Evolutionary conservation across 1,140 invertebrate genomes (phyloP).

Genomic region (Notospermus geniculatus): DNA sequence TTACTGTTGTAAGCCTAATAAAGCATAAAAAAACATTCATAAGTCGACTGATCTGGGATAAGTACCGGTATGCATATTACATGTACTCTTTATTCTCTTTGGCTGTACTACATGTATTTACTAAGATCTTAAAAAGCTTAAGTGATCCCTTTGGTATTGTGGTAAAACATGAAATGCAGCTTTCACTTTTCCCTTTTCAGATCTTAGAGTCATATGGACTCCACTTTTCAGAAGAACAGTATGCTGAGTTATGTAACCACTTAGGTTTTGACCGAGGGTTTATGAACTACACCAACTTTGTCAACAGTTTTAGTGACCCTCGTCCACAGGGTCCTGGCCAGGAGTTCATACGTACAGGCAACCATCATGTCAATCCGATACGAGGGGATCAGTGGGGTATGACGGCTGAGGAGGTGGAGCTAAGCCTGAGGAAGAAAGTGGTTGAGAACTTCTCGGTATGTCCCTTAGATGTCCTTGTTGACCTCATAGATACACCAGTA

Average conservation of each 20-base stretch:
- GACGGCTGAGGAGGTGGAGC: slow-evolving; percentile 42
- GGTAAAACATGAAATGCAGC: background rate
- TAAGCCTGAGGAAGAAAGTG: slow-evolving; percentile 41
- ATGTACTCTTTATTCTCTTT: too few species aligned
- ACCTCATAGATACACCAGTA: background rate
- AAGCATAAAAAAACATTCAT: too few species aligned
- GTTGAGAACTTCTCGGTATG: slow-evolving; percentile 53
- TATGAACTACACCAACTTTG: slow-evolving; percentile 47
- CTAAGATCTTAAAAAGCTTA: too few species aligned
- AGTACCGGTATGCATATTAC: too few species aligned
- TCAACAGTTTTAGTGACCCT: slow-evolving; percentile 43
- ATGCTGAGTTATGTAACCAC: slow-evolving; percentile 37
- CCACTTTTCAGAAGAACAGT: slow-evolving; percentile 44
- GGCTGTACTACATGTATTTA: too few species aligned
- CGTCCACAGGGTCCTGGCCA: slow-evolving; percentile 25
- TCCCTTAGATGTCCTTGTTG: slow-evolving; percentile 14
- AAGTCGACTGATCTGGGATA: too few species aligned
- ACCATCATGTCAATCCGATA: slow-evolving; percentile 47
- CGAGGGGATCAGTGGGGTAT: slow-evolving; percentile 47
- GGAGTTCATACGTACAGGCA: slow-evolving; percentile 31
- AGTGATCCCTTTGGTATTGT: too few species aligned
- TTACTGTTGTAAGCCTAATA: too few species aligned
- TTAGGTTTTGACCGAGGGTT: slow-evolving; percentile 41
- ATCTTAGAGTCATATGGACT: slow-evolving; percentile 40
- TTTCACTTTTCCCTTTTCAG: slow-evolving; percentile 24